Evolutionary conservation across 2,888 invertebrate genomes (phyloP), one percentile per base, ranked within the genome.

Genomic region (Endotricha flammealis): DNA sequence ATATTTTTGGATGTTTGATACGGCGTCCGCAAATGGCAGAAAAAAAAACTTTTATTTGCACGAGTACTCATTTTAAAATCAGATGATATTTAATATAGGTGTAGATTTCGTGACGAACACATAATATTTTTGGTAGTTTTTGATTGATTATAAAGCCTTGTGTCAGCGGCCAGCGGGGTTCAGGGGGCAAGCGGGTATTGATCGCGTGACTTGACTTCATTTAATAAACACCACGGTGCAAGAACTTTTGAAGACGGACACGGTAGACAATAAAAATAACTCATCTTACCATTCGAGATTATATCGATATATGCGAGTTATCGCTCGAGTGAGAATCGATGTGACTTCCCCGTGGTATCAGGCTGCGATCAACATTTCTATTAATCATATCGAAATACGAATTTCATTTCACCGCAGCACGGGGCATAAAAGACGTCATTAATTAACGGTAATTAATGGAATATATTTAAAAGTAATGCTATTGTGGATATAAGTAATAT

Each of bases 121-220:
- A n/a, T n/a, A n/a, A n/a, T n/a, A n/a, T n/a, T n/a, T n/a, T n/a
- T n/a, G n/a, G n/a, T n/a, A n/a, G n/a, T n/a, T n/a, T n/a, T n/a
- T n/a, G n/a, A n/a, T n/a, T n/a, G n/a, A n/a, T n/a, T n/a, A n/a
- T n/a, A n/a, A n/a, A n/a, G n/a, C n/a, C n/a, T n/a, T n/a, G n/a
- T n/a, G n/a, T n/a, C n/a, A n/a, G n/a, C n/a, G n/a, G n/a, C 29
- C 25, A 32, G 38, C 24, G 28, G 6, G 22, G 30, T 20, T 20
- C 4, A 7, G 20, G 12, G 20, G 17, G 17, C 10, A 10, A 11
- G 8, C 16, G 11, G 6, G 30, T 10, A n/a, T n/a, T n/a, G 20
- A 12, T 28, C 12, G 20, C 20, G 7, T 40, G 39, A 32, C 37
- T 46, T n/a, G 41, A 46, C 40, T 50, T 48, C 42, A 42, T 50